Evolutionary conservation across 1,140 invertebrate genomes (phyloP).

Genomic region (Monochamus saltuarius): DNA sequence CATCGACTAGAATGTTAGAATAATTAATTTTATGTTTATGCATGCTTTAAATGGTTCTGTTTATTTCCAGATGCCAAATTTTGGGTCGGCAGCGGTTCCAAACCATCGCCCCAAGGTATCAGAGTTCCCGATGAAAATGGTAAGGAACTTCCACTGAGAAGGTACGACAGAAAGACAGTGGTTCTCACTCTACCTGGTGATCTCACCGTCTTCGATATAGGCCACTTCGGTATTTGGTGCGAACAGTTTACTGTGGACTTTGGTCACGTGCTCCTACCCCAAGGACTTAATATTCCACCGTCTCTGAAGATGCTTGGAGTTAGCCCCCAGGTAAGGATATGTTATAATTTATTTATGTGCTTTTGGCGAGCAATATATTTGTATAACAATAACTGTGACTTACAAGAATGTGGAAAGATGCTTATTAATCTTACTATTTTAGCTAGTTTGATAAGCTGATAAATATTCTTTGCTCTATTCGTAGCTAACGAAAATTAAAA

Average conservation of each 20-base stretch:
- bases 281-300: conserved; percentile 77
- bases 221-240: conserved; percentile 85
- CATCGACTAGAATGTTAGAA: too few species aligned
- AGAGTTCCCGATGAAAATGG: conserved; percentile 87
- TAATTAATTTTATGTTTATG: too few species aligned
- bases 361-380: too few species aligned
- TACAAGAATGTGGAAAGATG: too few species aligned
- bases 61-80: conserved; percentile 80
- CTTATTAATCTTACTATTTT: too few species aligned
- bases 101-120: conserved; percentile 76
- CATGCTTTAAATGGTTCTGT: too few species aligned
- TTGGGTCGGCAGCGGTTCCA: conserved; percentile 80
- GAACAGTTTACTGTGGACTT: conserved; percentile 89
- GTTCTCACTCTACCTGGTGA: conserved; percentile 81
- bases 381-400: too few species aligned
- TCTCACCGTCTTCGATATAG: conserved; percentile 80
- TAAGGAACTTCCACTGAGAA: conserved; percentile 72
- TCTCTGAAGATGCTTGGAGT: conserved; percentile 91
- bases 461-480: too few species aligned
- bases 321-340: conserved; percentile 79
- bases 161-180: conserved; percentile 82
- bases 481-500: too few species aligned
- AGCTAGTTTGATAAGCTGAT: too few species aligned
- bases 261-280: conserved; percentile 78
- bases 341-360: background rate